Percentiles rank a stretch among this genome's conserved stretches.
Conservation (phyloP, 1,140 invertebrate species). For the Paramacrobiotus metropolitanus region DNA sequence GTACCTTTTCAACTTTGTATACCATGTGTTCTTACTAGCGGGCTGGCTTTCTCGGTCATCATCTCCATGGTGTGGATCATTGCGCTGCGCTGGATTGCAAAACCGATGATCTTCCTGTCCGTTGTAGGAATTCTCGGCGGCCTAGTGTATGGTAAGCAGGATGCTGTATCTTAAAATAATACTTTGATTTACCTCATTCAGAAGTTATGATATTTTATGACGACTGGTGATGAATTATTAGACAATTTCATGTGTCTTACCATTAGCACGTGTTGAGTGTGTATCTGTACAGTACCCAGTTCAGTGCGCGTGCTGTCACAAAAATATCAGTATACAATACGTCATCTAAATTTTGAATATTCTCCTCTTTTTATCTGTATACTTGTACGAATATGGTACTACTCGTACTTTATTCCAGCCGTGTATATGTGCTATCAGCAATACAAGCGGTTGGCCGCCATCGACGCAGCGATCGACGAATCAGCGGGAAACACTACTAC, state of each 20-base stretch:
- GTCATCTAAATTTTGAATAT: no score
- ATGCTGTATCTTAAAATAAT: not conserved
- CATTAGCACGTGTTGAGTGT: not conserved
- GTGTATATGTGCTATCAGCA: no score
- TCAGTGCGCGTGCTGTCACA: no score
- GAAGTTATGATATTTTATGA: not conserved
- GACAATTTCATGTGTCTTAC: not conserved
- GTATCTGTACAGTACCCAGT: not conserved
- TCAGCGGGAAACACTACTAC: no score
- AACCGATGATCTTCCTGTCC: slow-evolving; percentile 59
- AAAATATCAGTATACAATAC: no score
- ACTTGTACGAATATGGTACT: no score
- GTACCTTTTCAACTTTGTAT: not conserved
- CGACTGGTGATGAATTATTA: not conserved
- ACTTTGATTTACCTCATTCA: not conserved
- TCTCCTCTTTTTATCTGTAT: no score
- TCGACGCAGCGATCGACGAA: no score
- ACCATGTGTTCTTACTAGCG: slow-evolving; percentile 18
- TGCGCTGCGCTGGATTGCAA: slow-evolving; percentile 59
- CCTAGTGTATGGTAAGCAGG: slow-evolving; percentile 36
- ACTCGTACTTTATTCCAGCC: no score
- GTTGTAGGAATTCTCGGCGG: slow-evolving; percentile 42
- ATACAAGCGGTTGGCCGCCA: no score
- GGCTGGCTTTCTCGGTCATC: slow-evolving; percentile 37
- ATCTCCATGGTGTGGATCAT: slow-evolving; percentile 63